Evolutionary conservation across 2,888 invertebrate genomes (phyloP), one percentile per base, ranked within the genome.

Genomic region (Agriotes lineatus): DNA sequence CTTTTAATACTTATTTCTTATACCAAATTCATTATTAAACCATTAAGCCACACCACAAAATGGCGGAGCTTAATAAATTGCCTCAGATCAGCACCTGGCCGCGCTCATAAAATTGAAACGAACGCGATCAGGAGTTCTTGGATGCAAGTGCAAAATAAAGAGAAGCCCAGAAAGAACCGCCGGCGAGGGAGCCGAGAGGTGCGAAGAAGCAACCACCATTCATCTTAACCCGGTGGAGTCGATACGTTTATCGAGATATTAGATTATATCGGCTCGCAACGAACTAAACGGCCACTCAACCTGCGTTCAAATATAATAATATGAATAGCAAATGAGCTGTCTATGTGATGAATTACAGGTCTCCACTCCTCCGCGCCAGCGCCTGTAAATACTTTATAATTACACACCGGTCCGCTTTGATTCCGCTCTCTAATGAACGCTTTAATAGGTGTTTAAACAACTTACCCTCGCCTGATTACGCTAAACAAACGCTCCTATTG

Each of bases 361-460:
- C 76, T 80, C 78, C 79, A 81, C 83, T 81, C 82, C 82, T 81
- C 81, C 80, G 77, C 80, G 77, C 77, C 77, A 79, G 76, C 77
- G 77, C 76, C 75, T 77, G 82, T 84, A 84, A 84, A 84, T 83
- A 83, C 83, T 84, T 84, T 84, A 84, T 84, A 84, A 84, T 84
- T 84, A 84, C 81, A 83, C 78, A 80, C 82, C 84, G 84, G 83
- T 75, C 74, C 75, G 79, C 83, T 84, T 84, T 83, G 82, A 83
- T 82, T 81, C 76, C 74, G 65, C 59, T 74, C 78, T 78, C 81
- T 83, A 83, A 84, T 83, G 83, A 82, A 82, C 77, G 76, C 74
- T 76, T 77, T 84, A 83, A 83, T 83, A 80, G 80, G 77, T 79
- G 76, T 77, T 78, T 79, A 79, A 78, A 72, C 74, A 73, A 73